Conservation (phyloP, 1,140 invertebrate genomes). For the Papilio helenus region DNA sequence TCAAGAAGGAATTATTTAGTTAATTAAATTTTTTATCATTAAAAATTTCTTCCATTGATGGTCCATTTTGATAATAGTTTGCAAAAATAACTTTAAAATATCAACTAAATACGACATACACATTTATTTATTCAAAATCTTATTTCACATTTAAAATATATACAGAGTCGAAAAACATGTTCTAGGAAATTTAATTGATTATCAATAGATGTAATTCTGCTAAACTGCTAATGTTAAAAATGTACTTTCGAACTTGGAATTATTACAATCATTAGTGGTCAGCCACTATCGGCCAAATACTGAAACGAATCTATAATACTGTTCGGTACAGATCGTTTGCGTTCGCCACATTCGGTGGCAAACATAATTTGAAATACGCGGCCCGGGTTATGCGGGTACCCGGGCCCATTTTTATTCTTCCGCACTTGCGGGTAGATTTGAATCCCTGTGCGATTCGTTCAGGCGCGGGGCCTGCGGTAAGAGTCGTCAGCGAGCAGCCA, state of each 20-base stretch:
- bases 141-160: too few species aligned
- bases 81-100: not conserved
- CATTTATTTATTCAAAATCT: not conserved
- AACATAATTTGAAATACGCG: too few species aligned
- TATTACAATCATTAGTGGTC: constrained; percentile 29
- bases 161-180: not conserved
- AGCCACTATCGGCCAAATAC: too few species aligned
- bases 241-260: not conserved
- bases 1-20: not conserved
- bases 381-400: too few species aligned
- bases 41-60: not conserved
- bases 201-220: constrained; percentile 29
- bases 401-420: too few species aligned
- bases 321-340: too few species aligned
- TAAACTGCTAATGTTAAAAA: not conserved
- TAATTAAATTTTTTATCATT: not conserved
- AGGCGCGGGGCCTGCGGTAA: too few species aligned
- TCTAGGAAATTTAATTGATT: not conserved
- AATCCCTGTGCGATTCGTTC: too few species aligned
- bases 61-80: not conserved
- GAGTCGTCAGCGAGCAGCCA: too few species aligned
- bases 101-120: not conserved
- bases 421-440: too few species aligned
- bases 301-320: too few species aligned
- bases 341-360: too few species aligned